A percentile compares a stretch with the other conserved stretches of the same genome.
Evolutionary conservation across 2,113 vertebrate genomes (phyloP).

Genomic region (Corythaixoides concolor): DNA sequence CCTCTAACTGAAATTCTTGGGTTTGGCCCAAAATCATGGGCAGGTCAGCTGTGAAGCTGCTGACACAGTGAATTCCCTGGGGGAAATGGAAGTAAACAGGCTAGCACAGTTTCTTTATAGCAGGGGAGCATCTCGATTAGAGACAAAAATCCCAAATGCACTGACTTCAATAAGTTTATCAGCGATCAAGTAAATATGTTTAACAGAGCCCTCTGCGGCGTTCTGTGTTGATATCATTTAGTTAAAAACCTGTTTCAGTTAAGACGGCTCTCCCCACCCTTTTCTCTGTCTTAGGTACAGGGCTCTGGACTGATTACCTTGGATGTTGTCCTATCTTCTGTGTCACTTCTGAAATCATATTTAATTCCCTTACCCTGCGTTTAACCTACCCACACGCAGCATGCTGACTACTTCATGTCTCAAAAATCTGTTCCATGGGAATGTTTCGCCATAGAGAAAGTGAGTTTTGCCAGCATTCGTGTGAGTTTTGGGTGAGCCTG

Average conservation of each 20-base stretch:
- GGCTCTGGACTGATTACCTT: neutral
- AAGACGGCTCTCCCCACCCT: neutral
- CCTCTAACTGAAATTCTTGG: neutral
- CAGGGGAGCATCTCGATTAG: neutral
- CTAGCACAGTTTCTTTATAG: neutral
- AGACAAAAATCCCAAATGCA: neutral
- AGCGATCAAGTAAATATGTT: neutral
- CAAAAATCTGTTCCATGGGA: neutral
- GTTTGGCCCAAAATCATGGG: neutral
- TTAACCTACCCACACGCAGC: neutral
- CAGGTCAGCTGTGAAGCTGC: neutral
- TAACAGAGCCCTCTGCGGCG: neutral
- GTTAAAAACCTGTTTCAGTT: neutral
- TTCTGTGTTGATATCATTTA: neutral
- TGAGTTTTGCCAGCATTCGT: neutral
- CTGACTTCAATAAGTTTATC: neutral
- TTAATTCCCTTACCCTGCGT: neutral
- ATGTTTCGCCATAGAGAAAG: neutral
- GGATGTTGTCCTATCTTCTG: neutral
- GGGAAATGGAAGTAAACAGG: neutral
- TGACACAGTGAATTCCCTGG: neutral
- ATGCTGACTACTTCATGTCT: neutral
- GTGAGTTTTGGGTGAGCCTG: constrained; percentile 6
- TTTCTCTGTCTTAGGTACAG: neutral
- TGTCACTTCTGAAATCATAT: neutral